phyloP scores from a whole-genome alignment of 2,113 vertebrate genomes.

The Centropristis striata region DNA sequence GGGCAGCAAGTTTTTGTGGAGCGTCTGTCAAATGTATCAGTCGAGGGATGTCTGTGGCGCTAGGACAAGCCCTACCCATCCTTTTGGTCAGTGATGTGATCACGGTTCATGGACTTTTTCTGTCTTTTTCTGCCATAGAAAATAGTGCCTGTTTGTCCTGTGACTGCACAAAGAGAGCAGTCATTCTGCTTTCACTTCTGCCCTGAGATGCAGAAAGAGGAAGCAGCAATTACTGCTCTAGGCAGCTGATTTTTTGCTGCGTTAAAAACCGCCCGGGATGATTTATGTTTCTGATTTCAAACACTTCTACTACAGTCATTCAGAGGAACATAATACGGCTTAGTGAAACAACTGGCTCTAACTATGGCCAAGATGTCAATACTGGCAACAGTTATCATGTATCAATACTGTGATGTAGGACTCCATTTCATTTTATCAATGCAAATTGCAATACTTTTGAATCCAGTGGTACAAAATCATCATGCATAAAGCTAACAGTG shows the following conservation, averaged over 20 bases:
- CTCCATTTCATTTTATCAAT: neutral
- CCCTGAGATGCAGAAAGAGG: constrained; percentile 70
- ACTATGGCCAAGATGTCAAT: neutral
- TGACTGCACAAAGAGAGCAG: constrained; percentile 72
- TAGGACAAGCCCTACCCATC: constrained; percentile 52
- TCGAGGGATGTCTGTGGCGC: constrained; percentile 34
- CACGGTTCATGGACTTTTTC: constrained; percentile 22
- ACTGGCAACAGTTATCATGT: neutral
- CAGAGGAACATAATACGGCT: neutral
- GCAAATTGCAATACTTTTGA: neutral
- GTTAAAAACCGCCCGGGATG: constrained; percentile 6
- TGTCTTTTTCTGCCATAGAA: constrained; percentile 25
- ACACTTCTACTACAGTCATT: neutral
- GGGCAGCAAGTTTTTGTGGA: constrained; percentile 48
- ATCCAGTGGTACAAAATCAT: neutral
- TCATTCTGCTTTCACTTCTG: constrained; percentile 84
- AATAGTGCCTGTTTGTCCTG: constrained; percentile 59
- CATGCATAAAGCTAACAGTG: neutral
- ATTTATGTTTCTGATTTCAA: constrained; percentile 16
- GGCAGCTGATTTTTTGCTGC: neutral
- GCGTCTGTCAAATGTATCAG: constrained; percentile 50
- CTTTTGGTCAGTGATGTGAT: constrained; percentile 64
- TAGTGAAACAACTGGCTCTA: neutral
- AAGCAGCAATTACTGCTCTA: constrained; percentile 58
- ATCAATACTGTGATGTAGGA: constrained; percentile 21